Base-by-base conservation (phyloP, 2,113 vertebrate species). In the Myotis brandtii region DNA sequence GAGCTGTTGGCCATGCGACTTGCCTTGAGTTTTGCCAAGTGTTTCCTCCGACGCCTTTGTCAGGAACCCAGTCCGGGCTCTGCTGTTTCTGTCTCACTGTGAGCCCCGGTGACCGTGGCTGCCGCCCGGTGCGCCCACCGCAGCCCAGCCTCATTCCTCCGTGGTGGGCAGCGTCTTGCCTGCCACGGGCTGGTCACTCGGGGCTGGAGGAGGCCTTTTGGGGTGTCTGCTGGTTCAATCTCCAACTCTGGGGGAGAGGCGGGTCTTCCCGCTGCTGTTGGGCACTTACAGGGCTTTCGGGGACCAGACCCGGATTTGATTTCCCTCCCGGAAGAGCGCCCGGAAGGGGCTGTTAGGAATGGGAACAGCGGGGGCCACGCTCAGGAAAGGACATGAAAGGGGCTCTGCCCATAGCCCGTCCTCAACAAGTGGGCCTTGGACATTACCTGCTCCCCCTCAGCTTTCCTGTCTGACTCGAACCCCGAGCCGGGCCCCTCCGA, bases 11-110 rank as follows among this genome's bases (percentile, higher is more conserved):
- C 97, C 81, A 75, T 59, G 96, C 95, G 97, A 98, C 98, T 97
- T 96, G 97, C 95, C 94, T 93, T 91, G 96, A 96, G 98, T 97
- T 97, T 96, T 97, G 97, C 95, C 97, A 96, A 83, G 97, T 96
- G 98, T 98, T 98, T 95, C 90, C 91, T 97, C 97, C 72, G 92
- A 59, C 43, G 90, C 93, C 93, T 97, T 97, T 94, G 67, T 96
- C 84, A 89, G 97, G 95, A 97, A 88, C 96, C 21, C 20, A 84
- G 85, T 95, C 62, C 6, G 64, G 95, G 96, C 94, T n/a, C 18
- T 48, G 50, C 91, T 23, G 72, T 18, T n/a, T 96, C n/a, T 96
- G 54, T 56, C 20, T 56, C 54, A 9, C 54, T 70, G 11, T 3
- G 87, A 96, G 96, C 66, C 23, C 43, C 17, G 20, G 76, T 27